A percentile compares a stretch with the other conserved stretches of the same genome.
Conservation (phyloP, 2,888 invertebrate species). For the Drosophila stalkeri region DNA sequence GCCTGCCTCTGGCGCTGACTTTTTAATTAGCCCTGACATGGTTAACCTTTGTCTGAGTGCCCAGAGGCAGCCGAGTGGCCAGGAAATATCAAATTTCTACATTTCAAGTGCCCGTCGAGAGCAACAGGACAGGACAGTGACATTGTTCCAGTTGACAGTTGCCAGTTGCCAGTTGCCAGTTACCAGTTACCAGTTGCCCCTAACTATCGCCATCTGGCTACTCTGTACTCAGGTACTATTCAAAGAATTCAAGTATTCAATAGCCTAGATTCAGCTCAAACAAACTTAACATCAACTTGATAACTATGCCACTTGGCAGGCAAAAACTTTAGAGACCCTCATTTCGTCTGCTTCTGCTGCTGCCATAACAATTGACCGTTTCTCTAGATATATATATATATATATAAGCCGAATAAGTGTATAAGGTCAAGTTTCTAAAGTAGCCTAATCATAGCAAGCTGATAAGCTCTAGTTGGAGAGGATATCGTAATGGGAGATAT, state of each 20-base stretch:
- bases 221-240: conserved; percentile 21
- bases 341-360: neutral
- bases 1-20: conserved; percentile 36
- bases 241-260: neutral
- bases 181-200: neutral
- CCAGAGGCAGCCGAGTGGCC: neutral
- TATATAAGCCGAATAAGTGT: neutral
- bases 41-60: conserved; percentile 18
- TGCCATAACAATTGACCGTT: too few relatives aligned
- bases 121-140: conserved; percentile 41
- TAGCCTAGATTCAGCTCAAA: conserved; percentile 3
- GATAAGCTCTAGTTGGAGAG: too few relatives aligned
- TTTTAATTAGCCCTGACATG: conserved; percentile 55
- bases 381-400: neutral
- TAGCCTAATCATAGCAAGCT: neutral
- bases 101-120: conserved; percentile 36
- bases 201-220: conserved; percentile 15
- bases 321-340: neutral
- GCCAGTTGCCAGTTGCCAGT: neutral
- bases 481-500: too few relatives aligned
- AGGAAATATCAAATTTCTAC: conserved; percentile 36
- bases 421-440: neutral
- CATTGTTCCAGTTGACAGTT: conserved; percentile 38
- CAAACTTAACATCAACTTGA: conserved; percentile 5
- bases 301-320: conserved; percentile 4